These are phyloP conservation scores for Stigmatopora nigra DNA, from an alignment of 2,113 vertebrate genomes.

Conservation along the genomic window DNA sequence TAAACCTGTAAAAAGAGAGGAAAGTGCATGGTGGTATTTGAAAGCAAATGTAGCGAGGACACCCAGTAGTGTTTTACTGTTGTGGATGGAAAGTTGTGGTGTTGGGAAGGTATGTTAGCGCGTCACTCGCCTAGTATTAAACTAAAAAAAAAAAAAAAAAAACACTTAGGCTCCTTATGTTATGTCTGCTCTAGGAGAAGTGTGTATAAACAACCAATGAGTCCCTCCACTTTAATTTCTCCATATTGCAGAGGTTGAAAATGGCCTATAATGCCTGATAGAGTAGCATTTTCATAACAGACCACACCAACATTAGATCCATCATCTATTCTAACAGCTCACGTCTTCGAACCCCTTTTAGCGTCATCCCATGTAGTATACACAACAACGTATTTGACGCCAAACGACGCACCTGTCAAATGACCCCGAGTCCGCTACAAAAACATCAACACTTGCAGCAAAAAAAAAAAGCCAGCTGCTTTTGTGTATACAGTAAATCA, in stretches of 20 bases:
- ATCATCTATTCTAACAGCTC: constrained; percentile 17
- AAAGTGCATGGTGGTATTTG: constrained; percentile 13
- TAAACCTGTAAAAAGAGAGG: constrained; percentile 15
- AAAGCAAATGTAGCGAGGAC: constrained; percentile 36
- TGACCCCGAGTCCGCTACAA: background rate
- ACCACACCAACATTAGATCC: constrained; percentile 57
- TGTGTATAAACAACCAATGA: constrained; percentile 54
- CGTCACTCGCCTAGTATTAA: constrained; percentile 53
- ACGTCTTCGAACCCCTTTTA: constrained; percentile 6
- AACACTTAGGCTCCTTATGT: constrained; percentile 64
- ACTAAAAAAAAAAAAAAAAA: constrained; percentile 45
- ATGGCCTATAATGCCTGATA: constrained; percentile 57
- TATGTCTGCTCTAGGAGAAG: constrained; percentile 54
- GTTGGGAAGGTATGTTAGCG: constrained; percentile 60
- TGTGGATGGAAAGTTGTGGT: constrained; percentile 67
- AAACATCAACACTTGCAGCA: constrained; percentile 13
- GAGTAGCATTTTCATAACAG: constrained; percentile 64
- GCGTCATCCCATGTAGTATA: background rate
- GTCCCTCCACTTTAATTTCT: constrained; percentile 66
- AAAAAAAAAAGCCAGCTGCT: constrained; percentile 25
- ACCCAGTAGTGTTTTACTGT: constrained; percentile 59
- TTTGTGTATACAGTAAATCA: constrained; percentile 42
- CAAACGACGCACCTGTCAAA: constrained; percentile 41
- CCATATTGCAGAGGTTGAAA: constrained; percentile 68
- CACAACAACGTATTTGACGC: background rate